These are phyloP conservation scores for Acleris cristana DNA, from an alignment of 2,888 invertebrate genomes.

Conservation along the genomic window DNA sequence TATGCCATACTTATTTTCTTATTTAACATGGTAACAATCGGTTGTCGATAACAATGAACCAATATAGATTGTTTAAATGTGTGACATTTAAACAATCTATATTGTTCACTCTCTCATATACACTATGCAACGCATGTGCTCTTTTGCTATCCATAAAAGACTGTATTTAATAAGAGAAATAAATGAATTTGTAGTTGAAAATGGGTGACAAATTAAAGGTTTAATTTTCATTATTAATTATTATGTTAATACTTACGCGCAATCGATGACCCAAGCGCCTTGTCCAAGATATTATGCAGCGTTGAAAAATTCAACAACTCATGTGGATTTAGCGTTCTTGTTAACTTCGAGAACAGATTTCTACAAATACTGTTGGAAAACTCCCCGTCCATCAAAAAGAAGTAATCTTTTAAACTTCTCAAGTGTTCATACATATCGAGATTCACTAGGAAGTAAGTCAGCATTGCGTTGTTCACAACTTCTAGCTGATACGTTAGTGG, in stretches of 20 bases:
- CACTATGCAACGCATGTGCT: no score
- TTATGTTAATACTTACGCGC: slow-evolving; percentile 71
- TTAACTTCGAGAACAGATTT: slow-evolving; percentile 87
- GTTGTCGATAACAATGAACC: no score
- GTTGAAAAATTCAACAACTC: slow-evolving; percentile 88
- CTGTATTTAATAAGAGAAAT: no score
- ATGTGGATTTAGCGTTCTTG: slow-evolving; percentile 85
- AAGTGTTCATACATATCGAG: slow-evolving; percentile 88
- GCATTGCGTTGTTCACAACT: slow-evolving; percentile 88
- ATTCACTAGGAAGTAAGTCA: slow-evolving; percentile 87
- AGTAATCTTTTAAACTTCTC: slow-evolving; percentile 89
- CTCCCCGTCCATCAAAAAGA: slow-evolving; percentile 91
- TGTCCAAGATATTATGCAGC: slow-evolving; percentile 87
- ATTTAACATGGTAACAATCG: no score
- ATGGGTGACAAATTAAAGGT: no score
- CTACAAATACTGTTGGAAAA: slow-evolving; percentile 89
- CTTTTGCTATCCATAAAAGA: no score
- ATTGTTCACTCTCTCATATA: no score
- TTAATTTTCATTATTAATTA: slow-evolving; percentile 3
- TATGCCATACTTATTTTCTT: no score
- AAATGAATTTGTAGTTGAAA: no score
- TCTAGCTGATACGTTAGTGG: slow-evolving; percentile 88
- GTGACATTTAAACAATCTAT: no score
- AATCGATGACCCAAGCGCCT: slow-evolving; percentile 87
- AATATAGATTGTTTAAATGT: no score